phyloP scores from a whole-genome alignment of 2,797 vertebrate genomes.

The Siniperca scherzeri region DNA sequence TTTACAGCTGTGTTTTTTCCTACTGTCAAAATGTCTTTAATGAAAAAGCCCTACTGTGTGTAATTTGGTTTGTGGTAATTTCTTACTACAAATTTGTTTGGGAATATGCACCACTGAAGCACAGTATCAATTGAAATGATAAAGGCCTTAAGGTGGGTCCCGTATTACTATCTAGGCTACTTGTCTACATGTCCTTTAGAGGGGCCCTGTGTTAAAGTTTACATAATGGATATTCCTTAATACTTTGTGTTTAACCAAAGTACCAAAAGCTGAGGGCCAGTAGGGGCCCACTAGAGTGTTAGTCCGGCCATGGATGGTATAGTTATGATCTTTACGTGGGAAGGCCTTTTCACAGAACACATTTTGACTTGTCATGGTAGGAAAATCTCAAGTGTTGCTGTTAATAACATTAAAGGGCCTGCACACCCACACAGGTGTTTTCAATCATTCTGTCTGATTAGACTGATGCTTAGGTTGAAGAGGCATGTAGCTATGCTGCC shows the following conservation, averaged over 20 bases:
- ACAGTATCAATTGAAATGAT: neutral
- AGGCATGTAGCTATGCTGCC: neutral
- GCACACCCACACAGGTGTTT: neutral
- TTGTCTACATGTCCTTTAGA: neutral
- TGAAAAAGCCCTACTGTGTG: neutral
- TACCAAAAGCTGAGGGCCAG: neutral
- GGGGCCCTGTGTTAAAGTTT: neutral
- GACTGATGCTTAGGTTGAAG: neutral
- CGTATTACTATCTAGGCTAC: neutral
- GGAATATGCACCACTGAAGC: neutral
- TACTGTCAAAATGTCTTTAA: no score
- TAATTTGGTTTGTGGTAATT: neutral
- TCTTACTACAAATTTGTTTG: neutral
- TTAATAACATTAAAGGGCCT: neutral
- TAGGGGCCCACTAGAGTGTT: neutral
- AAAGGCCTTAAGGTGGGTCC: neutral
- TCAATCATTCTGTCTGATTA: neutral
- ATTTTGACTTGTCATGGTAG: neutral
- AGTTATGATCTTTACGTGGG: neutral
- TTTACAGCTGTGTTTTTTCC: neutral
- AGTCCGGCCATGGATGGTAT: neutral
- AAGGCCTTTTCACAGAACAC: neutral
- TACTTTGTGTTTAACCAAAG: neutral
- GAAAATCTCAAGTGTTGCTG: neutral
- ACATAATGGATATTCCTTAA: neutral